Conservation (phyloP, 35 echinoderm and acorn worm genomes). For the Lytechinus pictus region DNA sequence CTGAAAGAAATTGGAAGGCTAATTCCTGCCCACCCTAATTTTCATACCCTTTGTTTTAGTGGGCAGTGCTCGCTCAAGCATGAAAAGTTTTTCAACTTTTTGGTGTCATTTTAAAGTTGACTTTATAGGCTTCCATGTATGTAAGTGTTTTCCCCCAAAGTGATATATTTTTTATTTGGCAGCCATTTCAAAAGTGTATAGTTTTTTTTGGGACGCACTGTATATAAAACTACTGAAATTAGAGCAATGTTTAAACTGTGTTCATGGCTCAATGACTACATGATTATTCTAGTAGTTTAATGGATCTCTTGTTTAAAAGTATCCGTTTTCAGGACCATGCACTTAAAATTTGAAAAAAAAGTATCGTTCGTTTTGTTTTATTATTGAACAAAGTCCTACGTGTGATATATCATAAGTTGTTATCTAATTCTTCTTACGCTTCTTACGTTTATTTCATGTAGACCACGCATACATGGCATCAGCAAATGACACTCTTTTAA, state of each 20-base stretch:
- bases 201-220: too few relatives aligned
- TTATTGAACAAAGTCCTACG: neutral
- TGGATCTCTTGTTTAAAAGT: neutral
- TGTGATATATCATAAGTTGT: neutral
- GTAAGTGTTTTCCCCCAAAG: too few relatives aligned
- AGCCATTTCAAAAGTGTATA: too few relatives aligned
- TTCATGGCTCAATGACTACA: neutral
- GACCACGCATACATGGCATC: neutral
- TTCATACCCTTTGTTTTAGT: too few relatives aligned
- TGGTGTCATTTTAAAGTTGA: too few relatives aligned
- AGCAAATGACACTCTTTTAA: neutral
- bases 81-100: too few relatives aligned
- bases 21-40: conserved; percentile 60
- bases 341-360: neutral
- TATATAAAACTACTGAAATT: neutral
- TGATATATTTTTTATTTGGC: too few relatives aligned
- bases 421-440: neutral
- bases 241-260: neutral
- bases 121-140: too few relatives aligned
- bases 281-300: neutral
- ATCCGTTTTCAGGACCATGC: neutral
- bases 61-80: too few relatives aligned
- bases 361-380: too few relatives aligned
- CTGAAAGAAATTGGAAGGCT: conserved; percentile 45
- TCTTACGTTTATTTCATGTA: neutral